These are phyloP conservation scores for Elysia chlorotica DNA, from an alignment of 1,140 invertebrate species.

Conservation along the genomic window DNA sequence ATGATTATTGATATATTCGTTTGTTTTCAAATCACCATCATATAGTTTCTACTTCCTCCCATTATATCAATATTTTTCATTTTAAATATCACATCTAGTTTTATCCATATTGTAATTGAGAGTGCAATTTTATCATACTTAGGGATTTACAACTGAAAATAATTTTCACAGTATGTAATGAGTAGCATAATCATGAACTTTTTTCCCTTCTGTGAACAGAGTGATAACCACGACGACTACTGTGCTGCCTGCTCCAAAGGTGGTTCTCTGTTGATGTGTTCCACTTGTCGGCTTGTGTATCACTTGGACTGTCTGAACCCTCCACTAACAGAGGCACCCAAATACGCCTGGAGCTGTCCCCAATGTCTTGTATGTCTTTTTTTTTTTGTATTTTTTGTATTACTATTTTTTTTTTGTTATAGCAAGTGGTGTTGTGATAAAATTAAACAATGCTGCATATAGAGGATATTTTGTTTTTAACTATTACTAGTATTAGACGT, in stretches of 20 bases:
- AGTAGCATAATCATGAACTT: too few species aligned
- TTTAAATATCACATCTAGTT: too few species aligned
- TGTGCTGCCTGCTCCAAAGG: conserved; percentile 51
- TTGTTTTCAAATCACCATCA: too few species aligned
- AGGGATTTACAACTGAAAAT: too few species aligned
- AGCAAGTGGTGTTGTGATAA: neutral
- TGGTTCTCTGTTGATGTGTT: conserved; percentile 82
- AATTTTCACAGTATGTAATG: too few species aligned
- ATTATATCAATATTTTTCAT: too few species aligned
- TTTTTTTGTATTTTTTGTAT: neutral
- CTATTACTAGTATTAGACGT: too few species aligned
- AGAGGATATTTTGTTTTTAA: neutral
- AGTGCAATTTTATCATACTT: too few species aligned
- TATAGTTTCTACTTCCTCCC: too few species aligned
- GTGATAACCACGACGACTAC: conserved; percentile 43
- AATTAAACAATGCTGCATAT: neutral
- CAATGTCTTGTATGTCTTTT: conserved; percentile 48
- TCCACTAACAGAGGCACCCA: conserved; percentile 87
- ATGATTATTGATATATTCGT: too few species aligned
- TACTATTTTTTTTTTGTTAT: neutral
- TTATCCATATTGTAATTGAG: too few species aligned
- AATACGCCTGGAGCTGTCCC: conserved; percentile 62
- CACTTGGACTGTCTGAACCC: conserved; percentile 93
- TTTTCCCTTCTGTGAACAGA: conserved; percentile 1
- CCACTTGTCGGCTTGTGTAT: conserved; percentile 89